Evolutionary conservation across 2,113 vertebrate genomes (phyloP).

Genomic region (Neodontobutis hainanensis): DNA sequence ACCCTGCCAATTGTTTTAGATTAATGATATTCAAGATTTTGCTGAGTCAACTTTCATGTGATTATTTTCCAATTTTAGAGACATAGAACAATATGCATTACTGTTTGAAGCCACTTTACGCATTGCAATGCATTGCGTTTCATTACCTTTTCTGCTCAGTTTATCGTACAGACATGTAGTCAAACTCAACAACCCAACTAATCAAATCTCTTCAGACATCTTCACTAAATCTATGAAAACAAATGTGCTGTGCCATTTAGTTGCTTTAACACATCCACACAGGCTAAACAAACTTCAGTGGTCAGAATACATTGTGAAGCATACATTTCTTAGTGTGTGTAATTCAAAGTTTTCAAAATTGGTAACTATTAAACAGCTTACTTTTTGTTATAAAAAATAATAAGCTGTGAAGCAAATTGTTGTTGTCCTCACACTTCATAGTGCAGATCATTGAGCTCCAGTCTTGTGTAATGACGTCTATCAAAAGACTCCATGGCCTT

Average conservation of each 20-base stretch:
- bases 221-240: no score
- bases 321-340: conserved; percentile 9
- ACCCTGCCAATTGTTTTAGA: no score
- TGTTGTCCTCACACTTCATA: conserved; percentile 72
- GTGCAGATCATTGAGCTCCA: conserved; percentile 83
- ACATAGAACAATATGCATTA: no score
- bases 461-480: conserved; percentile 80
- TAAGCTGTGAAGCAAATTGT: background rate
- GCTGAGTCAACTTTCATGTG: no score
- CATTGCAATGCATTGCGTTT: no score
- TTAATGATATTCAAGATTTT: no score
- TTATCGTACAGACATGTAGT: background rate
- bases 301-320: conserved; percentile 8
- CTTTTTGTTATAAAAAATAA: background rate
- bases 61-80: no score
- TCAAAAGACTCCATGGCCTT: conserved; percentile 82
- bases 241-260: no score
- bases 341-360: conserved; percentile 7
- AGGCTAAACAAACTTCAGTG: conserved; percentile 2
- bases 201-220: no score
- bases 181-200: background rate
- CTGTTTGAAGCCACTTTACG: no score
- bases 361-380: background rate
- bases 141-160: no score
- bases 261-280: background rate